Base-by-base conservation (phyloP, 2,888 invertebrate genomes). In the Hypercompe scribonia region DNA sequence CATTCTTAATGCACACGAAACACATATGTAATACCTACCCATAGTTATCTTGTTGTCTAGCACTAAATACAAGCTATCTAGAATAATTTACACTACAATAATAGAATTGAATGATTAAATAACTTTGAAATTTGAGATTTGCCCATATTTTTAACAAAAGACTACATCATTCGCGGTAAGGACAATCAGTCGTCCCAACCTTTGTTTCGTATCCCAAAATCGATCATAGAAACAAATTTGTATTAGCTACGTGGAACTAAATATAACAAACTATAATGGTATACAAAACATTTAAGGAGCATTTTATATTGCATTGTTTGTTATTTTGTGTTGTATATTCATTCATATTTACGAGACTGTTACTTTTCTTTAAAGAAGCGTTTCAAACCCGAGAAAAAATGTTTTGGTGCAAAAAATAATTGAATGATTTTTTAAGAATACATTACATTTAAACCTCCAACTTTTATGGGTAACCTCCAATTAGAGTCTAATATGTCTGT, bases 351-450 rank as follows among this genome's bases (percentile, higher is more conserved):
- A 13, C 36, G 64, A 34, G 64, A 34, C 36, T 21, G 64, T 36
- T 24, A 65, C 64, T n/a, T 36, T 65, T n/a, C 24, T 24, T 36
- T 10, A 13, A 24, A 65, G 34, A 65, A 65, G n/a, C 11, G 11
- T 24, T 36, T 34, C 63, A 28, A 3, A 28, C 1, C 31, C 2
- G 3, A 13, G 5, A 64, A 63, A 33, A 63, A 33, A 33, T 33
- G 0, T 31, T 11, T 63, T 13, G 11, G 13, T 18, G 11, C 13
- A 21, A 74, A 75, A 74, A 63, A 71, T n/a, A 13, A 54, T 18
- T 75, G 66, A 76, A 74, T 72, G 76, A 77, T 71, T 50, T 54
- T 24, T 54, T 54, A 50, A 7, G 50, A 50, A 50, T 50, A 21
- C 46, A 18, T 46, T 46, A 46, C 7, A 50, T 24, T 24, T 4